These are phyloP conservation scores for Centropus unirufus DNA, from an alignment of 2,113 vertebrate genomes.

Conservation along the genomic window DNA sequence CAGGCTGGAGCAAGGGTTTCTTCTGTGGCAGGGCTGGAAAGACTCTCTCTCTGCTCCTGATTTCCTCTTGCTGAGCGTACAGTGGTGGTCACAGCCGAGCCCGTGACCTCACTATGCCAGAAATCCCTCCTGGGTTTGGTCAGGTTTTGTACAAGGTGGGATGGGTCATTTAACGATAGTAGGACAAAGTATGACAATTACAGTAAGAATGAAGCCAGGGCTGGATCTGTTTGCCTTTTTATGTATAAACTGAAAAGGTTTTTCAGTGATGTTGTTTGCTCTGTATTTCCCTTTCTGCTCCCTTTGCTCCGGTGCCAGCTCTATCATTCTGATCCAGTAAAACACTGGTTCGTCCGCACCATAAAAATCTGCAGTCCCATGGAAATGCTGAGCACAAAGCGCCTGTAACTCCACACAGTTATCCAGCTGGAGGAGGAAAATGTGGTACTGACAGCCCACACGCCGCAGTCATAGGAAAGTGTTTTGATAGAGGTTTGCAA, in stretches of 20 bases:
- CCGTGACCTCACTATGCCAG: not conserved
- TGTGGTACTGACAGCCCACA: not conserved
- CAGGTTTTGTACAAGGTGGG: not conserved
- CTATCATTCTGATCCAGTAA: not conserved
- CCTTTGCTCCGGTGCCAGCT: not conserved
- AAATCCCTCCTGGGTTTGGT: not conserved
- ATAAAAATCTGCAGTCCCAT: not conserved
- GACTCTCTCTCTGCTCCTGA: not conserved
- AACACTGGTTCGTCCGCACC: accelerated
- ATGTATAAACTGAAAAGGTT: not conserved
- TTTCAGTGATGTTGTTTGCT: not conserved
- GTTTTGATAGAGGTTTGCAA: not conserved
- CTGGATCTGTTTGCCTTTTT: not conserved
- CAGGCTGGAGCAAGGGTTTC: accelerated
- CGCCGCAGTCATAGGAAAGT: not conserved
- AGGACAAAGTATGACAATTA: not conserved
- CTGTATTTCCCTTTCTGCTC: not conserved
- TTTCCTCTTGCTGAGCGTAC: not conserved
- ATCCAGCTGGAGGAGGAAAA: not conserved
- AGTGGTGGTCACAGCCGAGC: not conserved
- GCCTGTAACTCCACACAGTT: not conserved
- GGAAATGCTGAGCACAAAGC: not conserved
- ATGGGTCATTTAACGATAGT: not conserved
- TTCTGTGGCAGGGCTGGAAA: not conserved
- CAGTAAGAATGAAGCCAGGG: not conserved